These are phyloP conservation scores for Eriocheir sinensis DNA, from an alignment of 1,140 invertebrate species.

Conservation along the genomic window DNA sequence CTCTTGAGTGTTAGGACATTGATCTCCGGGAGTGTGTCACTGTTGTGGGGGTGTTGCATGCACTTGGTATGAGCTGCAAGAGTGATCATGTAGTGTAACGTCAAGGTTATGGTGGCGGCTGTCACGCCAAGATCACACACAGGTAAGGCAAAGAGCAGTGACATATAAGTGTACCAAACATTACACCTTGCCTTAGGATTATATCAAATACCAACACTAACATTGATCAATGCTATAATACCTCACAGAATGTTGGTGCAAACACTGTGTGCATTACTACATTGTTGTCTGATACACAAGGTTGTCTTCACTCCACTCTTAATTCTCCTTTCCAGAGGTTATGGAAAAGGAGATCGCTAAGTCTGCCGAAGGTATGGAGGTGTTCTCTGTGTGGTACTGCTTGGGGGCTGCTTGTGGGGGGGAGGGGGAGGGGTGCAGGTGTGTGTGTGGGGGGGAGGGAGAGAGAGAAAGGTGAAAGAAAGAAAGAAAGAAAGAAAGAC, in stretches of 20 bases:
- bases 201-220: background rate
- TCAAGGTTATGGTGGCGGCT: too few species aligned
- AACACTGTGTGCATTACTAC: constrained; percentile 20
- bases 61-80: too few species aligned
- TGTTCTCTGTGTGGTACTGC: constrained; percentile 66
- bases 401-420: constrained; percentile 55
- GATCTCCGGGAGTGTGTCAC: too few species aligned
- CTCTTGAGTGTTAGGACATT: too few species aligned
- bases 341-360: constrained; percentile 79
- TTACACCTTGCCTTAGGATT: background rate
- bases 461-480: background rate
- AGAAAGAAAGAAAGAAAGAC: background rate
- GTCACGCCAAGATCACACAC: too few species aligned
- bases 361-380: constrained; percentile 79
- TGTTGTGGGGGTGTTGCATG: too few species aligned
- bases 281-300: constrained; percentile 26
- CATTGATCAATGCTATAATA: constrained; percentile 8
- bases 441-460: background rate
- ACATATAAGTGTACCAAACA: background rate
- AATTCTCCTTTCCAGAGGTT: constrained; percentile 75
- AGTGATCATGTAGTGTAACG: too few species aligned
- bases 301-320: constrained; percentile 49
- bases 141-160: background rate
- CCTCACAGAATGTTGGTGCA: background rate
- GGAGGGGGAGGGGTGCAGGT: background rate